Base-by-base conservation (phyloP, 2,888 invertebrate genomes). In the Rhodophaea formosa region DNA sequence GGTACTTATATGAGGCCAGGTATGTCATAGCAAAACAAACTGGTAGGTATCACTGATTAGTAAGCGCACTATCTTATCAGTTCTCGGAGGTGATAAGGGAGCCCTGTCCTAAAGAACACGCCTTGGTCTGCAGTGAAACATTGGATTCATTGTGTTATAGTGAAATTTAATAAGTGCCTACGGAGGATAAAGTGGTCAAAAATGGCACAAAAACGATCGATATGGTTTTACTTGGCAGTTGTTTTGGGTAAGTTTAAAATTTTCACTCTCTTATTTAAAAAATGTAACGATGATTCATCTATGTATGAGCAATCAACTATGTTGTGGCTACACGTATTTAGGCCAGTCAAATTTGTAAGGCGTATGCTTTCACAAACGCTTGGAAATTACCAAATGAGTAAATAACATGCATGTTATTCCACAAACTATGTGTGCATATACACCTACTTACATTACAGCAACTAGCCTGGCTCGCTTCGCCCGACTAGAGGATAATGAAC, bases 191-290 rank as follows among this genome's bases (percentile, higher is more conserved):
- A 72, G 67, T 66, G 57, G 43, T 59, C 49, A 46, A 87, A 84
- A 80, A 92, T 92, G 92, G 82, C 80, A 51, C 79, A 82, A 64
- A 83, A 71, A 62, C 88, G 74, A 69, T 79, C 90, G 3, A 62
- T 88, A 32, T 80, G 84, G 75, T 92, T 91, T 71, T 93, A 92
- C 69, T 79, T 93, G n/a, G 87, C 92, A 44, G 81, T 91, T 58
- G 74, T 92, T 68, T 79, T 92, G 61, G 91, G 93, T 92, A 72
- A 82, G 90, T 86, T 51, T 8, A 8, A n/a, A n/a, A 51, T 52
- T 23, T 0, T 45, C n/a, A 12, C 39, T 12, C n/a, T 10, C 35
- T 6, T 35, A 35, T 3, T 10, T 12, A 8, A 35, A 35, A 12
- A 12, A 39, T 10, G 35, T 39, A 12, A 39, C 23, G 23, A n/a